These are phyloP conservation scores for Sycobia sp. DNA, from an alignment of 1,140 invertebrate species.

Conservation along the genomic window DNA sequence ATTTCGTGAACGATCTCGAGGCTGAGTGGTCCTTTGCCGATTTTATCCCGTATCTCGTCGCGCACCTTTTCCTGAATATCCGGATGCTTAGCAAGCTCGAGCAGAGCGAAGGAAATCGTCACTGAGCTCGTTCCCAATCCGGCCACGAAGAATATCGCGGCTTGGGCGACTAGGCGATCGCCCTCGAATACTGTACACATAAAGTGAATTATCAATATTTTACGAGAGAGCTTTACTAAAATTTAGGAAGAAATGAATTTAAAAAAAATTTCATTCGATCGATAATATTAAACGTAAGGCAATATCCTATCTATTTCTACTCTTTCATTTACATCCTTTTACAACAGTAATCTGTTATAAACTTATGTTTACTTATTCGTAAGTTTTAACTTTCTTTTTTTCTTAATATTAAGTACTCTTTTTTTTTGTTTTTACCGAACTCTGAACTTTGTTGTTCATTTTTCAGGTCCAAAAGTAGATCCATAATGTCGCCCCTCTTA, in stretches of 20 bases:
- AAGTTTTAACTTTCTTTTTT: no score
- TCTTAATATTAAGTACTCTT: no score
- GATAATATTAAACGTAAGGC: no score
- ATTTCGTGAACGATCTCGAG: slow-evolving; percentile 42
- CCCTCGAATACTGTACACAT: slow-evolving; percentile 37
- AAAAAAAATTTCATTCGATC: no score
- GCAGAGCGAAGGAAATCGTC: slow-evolving; percentile 53
- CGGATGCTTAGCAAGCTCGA: slow-evolving; percentile 52
- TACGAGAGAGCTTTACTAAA: neutral
- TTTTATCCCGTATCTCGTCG: slow-evolving; percentile 63
- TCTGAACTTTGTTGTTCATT: slow-evolving; percentile 36
- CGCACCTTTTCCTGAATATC: slow-evolving; percentile 55
- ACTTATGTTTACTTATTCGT: no score
- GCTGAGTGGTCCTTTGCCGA: slow-evolving; percentile 38
- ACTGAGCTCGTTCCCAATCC: slow-evolving; percentile 64
- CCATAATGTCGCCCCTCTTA: slow-evolving; percentile 42
- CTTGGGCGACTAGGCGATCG: slow-evolving; percentile 44
- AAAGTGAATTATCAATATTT: neutral
- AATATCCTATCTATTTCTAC: no score
- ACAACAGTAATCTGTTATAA: no score
- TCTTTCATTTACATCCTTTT: no score
- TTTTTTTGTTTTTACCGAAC: slow-evolving; percentile 33
- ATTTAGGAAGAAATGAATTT: neutral
- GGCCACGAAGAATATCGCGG: slow-evolving; percentile 56
- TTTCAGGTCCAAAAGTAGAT: slow-evolving; percentile 40